Percentiles rank a stretch among this genome's conserved stretches.
Evolutionary conservation across 2,797 vertebrate species (phyloP).

Genomic region (Sebastes diploproa): DNA sequence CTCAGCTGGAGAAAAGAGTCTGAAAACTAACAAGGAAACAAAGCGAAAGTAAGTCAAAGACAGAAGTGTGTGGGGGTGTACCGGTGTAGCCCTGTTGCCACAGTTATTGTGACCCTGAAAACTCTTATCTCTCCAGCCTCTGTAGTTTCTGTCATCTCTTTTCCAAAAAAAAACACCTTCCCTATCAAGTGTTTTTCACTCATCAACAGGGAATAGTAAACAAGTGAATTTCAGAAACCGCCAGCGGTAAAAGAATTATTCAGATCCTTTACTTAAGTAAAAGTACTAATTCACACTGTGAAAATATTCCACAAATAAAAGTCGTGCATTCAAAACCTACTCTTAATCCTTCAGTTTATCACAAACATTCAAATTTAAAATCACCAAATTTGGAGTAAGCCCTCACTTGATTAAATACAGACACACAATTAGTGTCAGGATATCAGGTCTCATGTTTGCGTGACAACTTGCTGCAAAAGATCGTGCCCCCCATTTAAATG

Average conservation of each 20-base stretch:
- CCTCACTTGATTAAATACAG: background rate
- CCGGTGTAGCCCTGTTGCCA: background rate
- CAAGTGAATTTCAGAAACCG: background rate
- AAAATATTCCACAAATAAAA: background rate
- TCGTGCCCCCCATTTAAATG: background rate
- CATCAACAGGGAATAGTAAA: background rate
- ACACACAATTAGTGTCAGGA: background rate
- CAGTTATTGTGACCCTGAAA: background rate
- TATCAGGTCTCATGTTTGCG: background rate
- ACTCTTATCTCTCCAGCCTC: background rate
- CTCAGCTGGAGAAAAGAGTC: background rate
- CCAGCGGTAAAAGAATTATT: background rate
- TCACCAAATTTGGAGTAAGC: background rate
- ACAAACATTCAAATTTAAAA: background rate
- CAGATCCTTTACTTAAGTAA: background rate
- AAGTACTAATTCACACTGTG: background rate
- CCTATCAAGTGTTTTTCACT: background rate
- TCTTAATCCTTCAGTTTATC: background rate
- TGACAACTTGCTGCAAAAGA: slow-evolving; percentile 16
- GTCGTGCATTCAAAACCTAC: background rate
- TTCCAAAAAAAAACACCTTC: background rate
- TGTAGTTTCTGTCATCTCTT: background rate
- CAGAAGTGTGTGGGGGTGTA: background rate
- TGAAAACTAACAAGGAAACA: background rate
- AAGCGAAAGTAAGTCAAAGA: background rate